Conservation (phyloP, 2,888 invertebrate species). For the Gonocerus acuteangulatus region DNA sequence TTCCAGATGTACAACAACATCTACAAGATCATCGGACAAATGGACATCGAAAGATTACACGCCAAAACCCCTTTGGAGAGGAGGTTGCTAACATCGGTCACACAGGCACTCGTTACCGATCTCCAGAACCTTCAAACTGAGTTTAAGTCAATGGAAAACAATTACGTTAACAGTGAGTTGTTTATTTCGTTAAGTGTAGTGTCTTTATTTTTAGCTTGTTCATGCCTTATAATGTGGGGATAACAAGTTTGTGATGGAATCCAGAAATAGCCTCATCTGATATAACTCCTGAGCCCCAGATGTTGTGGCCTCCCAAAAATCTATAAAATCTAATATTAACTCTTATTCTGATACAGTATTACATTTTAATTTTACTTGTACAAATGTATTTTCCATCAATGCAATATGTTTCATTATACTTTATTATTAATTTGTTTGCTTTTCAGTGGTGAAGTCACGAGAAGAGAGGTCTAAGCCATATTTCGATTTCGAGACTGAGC, state of each 20-base stretch:
- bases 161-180: conserved; percentile 32
- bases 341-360: no score
- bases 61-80: conserved; percentile 27
- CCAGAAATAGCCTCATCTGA: no score
- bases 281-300: no score
- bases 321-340: no score
- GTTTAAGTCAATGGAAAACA: conserved; percentile 30
- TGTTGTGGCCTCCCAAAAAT: no score
- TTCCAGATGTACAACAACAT: conserved; percentile 30
- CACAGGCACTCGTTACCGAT: conserved; percentile 28
- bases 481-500: conserved; percentile 52
- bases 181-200: not conserved
- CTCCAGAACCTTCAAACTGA: conserved; percentile 27
- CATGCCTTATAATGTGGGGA: not conserved
- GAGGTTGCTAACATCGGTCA: conserved; percentile 30
- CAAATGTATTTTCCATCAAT: no score
- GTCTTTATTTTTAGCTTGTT: not conserved
- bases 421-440: no score
- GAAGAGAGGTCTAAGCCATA: conserved; percentile 86
- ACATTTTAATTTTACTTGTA: no score
- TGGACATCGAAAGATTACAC: conserved; percentile 29
- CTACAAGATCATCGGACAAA: conserved; percentile 29
- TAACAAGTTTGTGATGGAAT: no score
- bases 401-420: no score
- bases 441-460: conserved; percentile 68